Conservation (phyloP, 2,113 vertebrate genomes). For the Oreochromis niloticus region DNA sequence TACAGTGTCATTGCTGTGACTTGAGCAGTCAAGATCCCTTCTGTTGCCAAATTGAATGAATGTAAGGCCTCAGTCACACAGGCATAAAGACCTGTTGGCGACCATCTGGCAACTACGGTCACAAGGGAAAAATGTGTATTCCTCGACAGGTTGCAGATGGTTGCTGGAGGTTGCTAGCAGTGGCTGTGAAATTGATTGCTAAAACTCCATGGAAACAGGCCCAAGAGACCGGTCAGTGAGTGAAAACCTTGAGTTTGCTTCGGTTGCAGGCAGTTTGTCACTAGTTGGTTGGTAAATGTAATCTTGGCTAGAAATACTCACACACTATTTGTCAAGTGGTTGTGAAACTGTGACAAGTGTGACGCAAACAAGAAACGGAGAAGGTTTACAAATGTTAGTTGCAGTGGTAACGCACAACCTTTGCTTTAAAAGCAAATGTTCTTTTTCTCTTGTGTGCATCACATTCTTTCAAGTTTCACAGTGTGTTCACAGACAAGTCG, state of each 20-base stretch:
- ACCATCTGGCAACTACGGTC: not conserved
- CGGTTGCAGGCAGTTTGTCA: not conserved
- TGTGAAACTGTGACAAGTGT: not conserved
- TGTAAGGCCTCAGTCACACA: not conserved
- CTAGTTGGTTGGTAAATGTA: not conserved
- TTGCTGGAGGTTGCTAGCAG: not conserved
- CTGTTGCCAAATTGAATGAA: slow-evolving; percentile 12
- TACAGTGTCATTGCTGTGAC: not conserved
- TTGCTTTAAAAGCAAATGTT: not conserved
- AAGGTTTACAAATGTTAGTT: not conserved
- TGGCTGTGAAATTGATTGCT: not conserved
- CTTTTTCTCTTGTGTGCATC: not conserved
- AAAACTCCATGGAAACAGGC: not conserved
- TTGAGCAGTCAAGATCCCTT: not conserved
- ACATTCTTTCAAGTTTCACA: not conserved
- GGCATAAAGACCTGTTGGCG: not conserved
- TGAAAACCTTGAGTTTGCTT: not conserved
- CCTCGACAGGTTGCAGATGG: not conserved
- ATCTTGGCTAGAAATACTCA: not conserved
- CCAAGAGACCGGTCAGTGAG: not conserved
- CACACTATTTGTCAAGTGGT: not conserved
- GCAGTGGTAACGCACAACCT: not conserved
- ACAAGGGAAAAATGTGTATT: not conserved
- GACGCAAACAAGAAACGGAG: not conserved
- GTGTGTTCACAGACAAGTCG: not conserved